Evolutionary conservation across 2,113 vertebrate species (phyloP).

Genomic region (Chitala chitala): DNA sequence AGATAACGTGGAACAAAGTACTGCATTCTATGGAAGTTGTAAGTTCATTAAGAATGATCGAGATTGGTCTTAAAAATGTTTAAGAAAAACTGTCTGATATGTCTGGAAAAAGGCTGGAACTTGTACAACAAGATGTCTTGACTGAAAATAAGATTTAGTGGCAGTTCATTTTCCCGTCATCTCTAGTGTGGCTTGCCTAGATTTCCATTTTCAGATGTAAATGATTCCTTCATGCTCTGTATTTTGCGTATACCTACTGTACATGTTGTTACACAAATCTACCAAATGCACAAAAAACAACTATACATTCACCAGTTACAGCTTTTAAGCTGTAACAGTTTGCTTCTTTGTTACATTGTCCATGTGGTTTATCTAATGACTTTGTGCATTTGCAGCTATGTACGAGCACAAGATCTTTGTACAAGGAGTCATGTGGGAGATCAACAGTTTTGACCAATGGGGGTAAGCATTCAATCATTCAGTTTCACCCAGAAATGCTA

Average conservation of each 20-base stretch:
- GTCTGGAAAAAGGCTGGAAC: too few species aligned
- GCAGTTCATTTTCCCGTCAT: too few species aligned
- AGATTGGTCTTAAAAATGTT: too few species aligned
- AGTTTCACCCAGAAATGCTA: too few species aligned
- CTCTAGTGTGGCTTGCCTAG: too few species aligned
- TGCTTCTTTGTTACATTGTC: background rate
- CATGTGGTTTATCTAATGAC: background rate
- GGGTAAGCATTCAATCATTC: conserved; percentile 86
- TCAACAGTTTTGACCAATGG: conserved; percentile 99
- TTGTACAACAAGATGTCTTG: too few species aligned
- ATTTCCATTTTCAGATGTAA: background rate
- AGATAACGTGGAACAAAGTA: too few species aligned
- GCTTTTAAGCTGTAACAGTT: background rate
- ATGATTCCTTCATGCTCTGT: background rate
- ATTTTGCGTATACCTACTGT: background rate
- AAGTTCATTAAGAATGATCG: too few species aligned
- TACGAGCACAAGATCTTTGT: conserved; percentile 99
- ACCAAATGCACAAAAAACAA: background rate
- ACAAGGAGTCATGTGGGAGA: conserved; percentile 90
- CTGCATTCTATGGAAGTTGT: too few species aligned
- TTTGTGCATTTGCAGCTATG: conserved; percentile 69
- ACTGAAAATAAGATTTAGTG: too few species aligned
- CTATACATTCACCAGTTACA: background rate
- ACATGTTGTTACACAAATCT: background rate
- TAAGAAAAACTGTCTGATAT: too few species aligned